phyloP scores from a whole-genome alignment of 2,113 vertebrate genomes.

The Charadrius vociferus region DNA sequence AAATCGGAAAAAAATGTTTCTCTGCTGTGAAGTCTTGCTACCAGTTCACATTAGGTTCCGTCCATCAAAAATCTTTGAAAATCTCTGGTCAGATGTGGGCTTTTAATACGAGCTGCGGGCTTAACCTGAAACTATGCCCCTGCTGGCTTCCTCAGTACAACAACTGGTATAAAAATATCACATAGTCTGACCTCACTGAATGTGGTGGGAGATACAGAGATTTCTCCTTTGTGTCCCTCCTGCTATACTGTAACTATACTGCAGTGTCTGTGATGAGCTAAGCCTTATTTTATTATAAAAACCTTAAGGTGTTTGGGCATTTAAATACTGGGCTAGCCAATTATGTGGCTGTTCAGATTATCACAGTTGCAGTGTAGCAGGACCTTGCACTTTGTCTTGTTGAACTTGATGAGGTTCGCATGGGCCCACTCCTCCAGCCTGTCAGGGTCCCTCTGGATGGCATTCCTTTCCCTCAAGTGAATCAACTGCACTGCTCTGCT shows the following conservation, averaged over 20 bases:
- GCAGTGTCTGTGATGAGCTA: neutral
- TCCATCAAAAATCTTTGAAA: neutral
- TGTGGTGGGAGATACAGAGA: neutral
- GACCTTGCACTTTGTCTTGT: neutral
- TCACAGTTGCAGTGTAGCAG: neutral
- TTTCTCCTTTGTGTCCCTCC: neutral
- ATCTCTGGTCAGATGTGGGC: neutral
- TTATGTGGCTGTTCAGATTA: neutral
- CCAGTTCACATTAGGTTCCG: neutral
- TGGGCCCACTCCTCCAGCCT: neutral
- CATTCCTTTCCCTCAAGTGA: no score
- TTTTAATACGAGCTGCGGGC: neutral
- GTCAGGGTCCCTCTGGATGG: neutral
- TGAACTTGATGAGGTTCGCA: neutral
- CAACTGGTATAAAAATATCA: neutral
- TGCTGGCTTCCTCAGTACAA: neutral
- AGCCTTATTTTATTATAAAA: neutral
- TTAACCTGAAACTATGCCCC: neutral
- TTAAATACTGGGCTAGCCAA: neutral
- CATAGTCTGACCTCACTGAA: neutral
- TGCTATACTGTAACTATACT: neutral
- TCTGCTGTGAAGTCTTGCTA: neutral
- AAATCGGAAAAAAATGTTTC: neutral
- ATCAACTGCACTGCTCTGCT: neutral
- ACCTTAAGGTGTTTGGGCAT: neutral